Evolutionary conservation across 2,113 vertebrate genomes (phyloP), one percentile per base, ranked within the genome.

Genomic region (Steatornis caripensis): DNA sequence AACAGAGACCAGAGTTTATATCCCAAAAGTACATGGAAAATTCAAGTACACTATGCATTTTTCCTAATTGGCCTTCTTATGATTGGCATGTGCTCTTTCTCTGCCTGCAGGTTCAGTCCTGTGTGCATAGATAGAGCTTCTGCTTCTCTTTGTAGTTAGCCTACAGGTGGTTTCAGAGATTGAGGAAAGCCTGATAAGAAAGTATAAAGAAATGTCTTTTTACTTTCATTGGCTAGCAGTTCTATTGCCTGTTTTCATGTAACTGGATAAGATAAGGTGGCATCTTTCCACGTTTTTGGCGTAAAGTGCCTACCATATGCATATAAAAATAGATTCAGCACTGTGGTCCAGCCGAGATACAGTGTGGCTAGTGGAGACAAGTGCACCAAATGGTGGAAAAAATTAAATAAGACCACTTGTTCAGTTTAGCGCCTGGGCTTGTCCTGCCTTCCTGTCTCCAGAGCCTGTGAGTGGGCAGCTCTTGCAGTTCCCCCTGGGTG

Each of bases 401-500:
- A 54, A 3, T 32, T 4, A 87, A 48, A 27, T 23, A 11, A 57
- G 20, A 53, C 5, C 10, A 24, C 21, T 77, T 51, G 14, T 48
- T 65, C 0, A 0, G 21, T 61, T 61, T 21, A 0, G 1, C 41
- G 29, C 22, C 23, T 1, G 11, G 30, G 20, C 15, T 8, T 66
- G 26, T 71, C 16, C 71, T 64, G 48, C 24, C 18, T 76, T 79
- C 36, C 27, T 4, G 7, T 23, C 8, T 55, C 46, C 60, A 74
- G 68, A 60, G 58, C n/a, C 57, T 29, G 24, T 10, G 17, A 12
- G 10, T 21, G 22, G 22, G 41, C 2, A 3, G 18, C n/a, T 48
- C n/a, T 43, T 36, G 51, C 37, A n/a, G 55, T 45, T 87, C 17
- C 3, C 71, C 26, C 20, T 48, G 51, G 39, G 66, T 51, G 11